Evolutionary conservation across 1,140 invertebrate species (phyloP).

Genomic region (Campoletis sonorensis): DNA sequence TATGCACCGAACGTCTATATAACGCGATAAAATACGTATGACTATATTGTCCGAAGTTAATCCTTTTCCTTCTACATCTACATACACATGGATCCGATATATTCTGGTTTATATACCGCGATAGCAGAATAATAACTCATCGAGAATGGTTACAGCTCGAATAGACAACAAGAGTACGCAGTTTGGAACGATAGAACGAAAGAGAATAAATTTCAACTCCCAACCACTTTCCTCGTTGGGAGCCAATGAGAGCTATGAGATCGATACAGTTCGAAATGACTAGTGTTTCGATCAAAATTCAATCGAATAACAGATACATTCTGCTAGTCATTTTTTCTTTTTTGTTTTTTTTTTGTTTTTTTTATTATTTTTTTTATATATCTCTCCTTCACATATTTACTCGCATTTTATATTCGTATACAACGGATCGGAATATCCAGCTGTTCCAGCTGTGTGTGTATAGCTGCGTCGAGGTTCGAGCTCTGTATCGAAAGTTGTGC

Average conservation of each 20-base stretch:
- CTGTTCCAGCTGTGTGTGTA: too few species aligned
- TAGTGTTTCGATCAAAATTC: constrained; percentile 31
- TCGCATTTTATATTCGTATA: neutral
- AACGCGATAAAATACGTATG: too few species aligned
- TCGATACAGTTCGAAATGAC: neutral
- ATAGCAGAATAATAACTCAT: constrained; percentile 19
- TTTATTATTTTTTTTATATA: too few species aligned
- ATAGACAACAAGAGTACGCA: constrained; percentile 23
- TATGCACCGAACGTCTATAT: neutral
- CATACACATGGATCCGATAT: neutral
- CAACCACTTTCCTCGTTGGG: neutral
- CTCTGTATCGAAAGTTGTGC: neutral
- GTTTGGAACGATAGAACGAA: neutral
- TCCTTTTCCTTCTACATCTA: neutral
- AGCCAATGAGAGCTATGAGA: constrained; percentile 4
- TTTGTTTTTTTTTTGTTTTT: too few species aligned
- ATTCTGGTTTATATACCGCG: neutral
- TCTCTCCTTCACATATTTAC: neutral
- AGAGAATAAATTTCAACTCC: constrained; percentile 20
- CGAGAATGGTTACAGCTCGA: constrained; percentile 9
- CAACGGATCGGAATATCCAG: neutral
- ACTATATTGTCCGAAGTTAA: too few species aligned
- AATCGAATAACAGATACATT: constrained; percentile 10
- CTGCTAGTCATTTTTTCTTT: neutral
- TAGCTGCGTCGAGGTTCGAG: neutral